These are phyloP conservation scores for Pogonomyrmex californicus DNA, from an alignment of 1,140 invertebrate genomes.

Conservation along the genomic window DNA sequence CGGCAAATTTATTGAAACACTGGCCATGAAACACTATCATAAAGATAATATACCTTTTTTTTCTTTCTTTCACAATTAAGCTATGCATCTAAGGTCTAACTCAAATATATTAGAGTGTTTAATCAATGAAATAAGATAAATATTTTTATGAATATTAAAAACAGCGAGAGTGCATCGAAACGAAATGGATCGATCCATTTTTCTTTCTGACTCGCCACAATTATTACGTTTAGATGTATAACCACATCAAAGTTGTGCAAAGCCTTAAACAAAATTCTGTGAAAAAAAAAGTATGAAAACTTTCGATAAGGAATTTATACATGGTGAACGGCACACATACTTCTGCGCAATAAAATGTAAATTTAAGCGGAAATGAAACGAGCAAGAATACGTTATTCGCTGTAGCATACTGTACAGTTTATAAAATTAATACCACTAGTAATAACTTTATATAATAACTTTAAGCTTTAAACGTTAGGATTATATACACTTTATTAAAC, in stretches of 20 bases:
- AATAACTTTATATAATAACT: conserved; percentile 59
- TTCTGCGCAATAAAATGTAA: conserved; percentile 47
- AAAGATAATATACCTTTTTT: conserved; percentile 15
- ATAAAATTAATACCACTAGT: conserved; percentile 43
- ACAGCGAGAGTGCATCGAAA: background rate
- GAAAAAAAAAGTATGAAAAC: background rate
- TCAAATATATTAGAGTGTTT: conserved; percentile 25
- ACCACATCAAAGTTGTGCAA: conserved; percentile 34
- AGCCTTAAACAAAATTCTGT: conserved; percentile 45
- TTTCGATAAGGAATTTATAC: conserved; percentile 47
- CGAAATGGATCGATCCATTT: conserved; percentile 11
- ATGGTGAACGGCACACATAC: conserved; percentile 2
- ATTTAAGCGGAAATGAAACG: conserved; percentile 12
- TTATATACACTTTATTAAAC: conserved; percentile 63
- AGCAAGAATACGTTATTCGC: conserved; percentile 23
- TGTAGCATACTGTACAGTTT: conserved; percentile 66
- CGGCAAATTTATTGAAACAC: background rate
- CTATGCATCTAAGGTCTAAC: conserved; percentile 9
- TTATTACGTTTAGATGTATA: conserved; percentile 18
- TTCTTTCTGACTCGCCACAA: conserved; percentile 10
- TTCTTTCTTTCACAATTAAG: conserved; percentile 17
- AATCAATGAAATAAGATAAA: conserved; percentile 3
- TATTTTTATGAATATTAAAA: conserved; percentile 21
- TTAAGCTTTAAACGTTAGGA: conserved; percentile 45
- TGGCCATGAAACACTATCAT: background rate